Percentiles rank a stretch among this genome's conserved stretches.
phyloP scores from a whole-genome alignment of 2,797 vertebrate species.

The Syndactyla subalaris region DNA sequence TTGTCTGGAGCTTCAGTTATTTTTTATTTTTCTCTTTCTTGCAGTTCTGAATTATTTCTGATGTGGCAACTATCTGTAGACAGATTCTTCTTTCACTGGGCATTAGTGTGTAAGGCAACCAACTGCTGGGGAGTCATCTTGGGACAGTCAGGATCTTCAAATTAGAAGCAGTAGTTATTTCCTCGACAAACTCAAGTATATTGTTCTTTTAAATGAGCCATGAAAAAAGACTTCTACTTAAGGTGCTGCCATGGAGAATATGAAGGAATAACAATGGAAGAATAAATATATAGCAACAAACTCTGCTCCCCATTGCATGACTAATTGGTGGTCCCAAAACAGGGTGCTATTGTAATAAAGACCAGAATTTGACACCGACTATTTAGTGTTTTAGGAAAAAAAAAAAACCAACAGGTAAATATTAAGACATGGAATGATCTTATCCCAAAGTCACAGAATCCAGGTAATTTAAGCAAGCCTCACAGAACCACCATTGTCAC shows the following conservation, averaged over 20 bases:
- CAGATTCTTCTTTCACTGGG: background rate
- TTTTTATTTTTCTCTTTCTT: constrained; percentile 7
- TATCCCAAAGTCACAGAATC: background rate
- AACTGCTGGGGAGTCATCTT: background rate
- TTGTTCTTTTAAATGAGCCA: background rate
- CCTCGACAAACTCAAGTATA: background rate
- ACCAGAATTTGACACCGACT: background rate
- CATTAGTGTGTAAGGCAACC: background rate
- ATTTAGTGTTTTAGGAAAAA: background rate
- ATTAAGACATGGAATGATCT: background rate
- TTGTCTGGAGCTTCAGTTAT: constrained; percentile 45
- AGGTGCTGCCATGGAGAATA: background rate
- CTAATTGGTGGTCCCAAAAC: background rate
- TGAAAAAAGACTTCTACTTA: background rate
- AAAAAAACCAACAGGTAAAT: background rate
- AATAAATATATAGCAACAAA: background rate
- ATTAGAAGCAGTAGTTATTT: background rate
- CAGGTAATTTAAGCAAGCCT: background rate
- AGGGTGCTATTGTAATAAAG: background rate
- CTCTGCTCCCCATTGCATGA: background rate
- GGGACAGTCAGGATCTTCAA: background rate
- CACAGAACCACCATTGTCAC: background rate
- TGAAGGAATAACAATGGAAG: background rate
- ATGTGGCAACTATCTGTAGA: background rate
- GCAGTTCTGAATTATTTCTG: constrained; percentile 16